Conservation (phyloP, 2,888 invertebrate genomes). For the Lymantria monacha region DNA sequence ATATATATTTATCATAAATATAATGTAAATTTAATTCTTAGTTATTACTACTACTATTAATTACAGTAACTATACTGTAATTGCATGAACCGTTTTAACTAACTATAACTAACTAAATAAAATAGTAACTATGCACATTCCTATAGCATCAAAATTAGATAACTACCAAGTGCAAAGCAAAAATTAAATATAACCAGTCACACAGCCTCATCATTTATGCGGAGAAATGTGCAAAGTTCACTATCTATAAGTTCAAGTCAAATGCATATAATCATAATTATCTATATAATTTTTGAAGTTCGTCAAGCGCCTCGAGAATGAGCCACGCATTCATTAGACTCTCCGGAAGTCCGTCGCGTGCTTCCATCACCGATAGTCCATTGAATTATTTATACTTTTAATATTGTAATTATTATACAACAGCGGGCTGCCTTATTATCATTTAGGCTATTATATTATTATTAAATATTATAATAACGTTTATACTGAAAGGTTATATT, state of each 20-base stretch:
- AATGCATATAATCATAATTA: slow-evolving; percentile 28
- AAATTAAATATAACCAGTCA: too few species aligned
- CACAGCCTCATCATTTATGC: too few species aligned
- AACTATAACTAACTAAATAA: too few species aligned
- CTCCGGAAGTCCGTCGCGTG: slow-evolving; percentile 80
- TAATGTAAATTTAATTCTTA: too few species aligned
- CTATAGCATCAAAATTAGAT: too few species aligned
- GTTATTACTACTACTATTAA: too few species aligned
- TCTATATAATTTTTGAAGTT: slow-evolving; percentile 61
- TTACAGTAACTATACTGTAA: too few species aligned
- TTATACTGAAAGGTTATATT: slow-evolving; percentile 70
- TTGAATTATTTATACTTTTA: slow-evolving; percentile 81
- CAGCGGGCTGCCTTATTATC: slow-evolving; percentile 71
- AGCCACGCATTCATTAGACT: slow-evolving; percentile 66
- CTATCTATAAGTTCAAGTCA: slow-evolving; percentile 32
- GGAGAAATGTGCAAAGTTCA: slow-evolving; percentile 11
- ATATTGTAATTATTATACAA: slow-evolving; percentile 79
- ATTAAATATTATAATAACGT: slow-evolving; percentile 73
- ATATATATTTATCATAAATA: too few species aligned
- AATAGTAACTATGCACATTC: too few species aligned
- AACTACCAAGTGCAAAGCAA: too few species aligned
- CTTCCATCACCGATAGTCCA: slow-evolving; percentile 69
- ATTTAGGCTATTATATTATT: slow-evolving; percentile 72
- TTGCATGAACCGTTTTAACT: too few species aligned
- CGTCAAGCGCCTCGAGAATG: slow-evolving; percentile 58